Evolutionary conservation across 2,888 invertebrate species (phyloP).

Genomic region (Limnephilus lunatus): DNA sequence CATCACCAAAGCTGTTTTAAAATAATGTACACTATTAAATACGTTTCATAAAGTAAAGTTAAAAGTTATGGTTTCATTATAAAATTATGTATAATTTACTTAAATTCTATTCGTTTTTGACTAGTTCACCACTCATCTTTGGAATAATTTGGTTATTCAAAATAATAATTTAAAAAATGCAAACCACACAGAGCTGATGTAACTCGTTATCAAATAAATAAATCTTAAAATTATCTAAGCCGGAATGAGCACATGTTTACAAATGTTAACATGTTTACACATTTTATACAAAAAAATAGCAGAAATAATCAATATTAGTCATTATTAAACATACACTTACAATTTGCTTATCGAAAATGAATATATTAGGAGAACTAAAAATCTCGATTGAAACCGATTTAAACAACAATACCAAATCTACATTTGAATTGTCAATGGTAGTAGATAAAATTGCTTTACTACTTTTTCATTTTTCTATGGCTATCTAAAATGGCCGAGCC

Average conservation of each 20-base stretch:
- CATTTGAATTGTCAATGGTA: background rate
- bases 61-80: conserved; percentile 8
- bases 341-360: background rate
- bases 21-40: conserved; percentile 33
- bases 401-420: background rate
- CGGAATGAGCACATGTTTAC: background rate
- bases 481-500: background rate
- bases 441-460: background rate
- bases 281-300: background rate
- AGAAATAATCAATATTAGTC: background rate
- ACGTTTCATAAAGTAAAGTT: conserved; percentile 22
- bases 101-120: conserved; percentile 50
- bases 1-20: conserved; percentile 54
- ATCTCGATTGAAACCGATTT: background rate
- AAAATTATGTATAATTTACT: background rate
- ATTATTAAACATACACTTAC: background rate
- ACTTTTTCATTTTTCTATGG: background rate
- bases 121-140: conserved; percentile 64
- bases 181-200: conserved; percentile 14
- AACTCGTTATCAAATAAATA: conserved; percentile 4
- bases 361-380: background rate
- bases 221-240: conserved; percentile 21
- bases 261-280: too few relatives aligned
- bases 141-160: conserved; percentile 29
- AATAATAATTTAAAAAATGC: conserved; percentile 14